A percentile compares a stretch with the other conserved stretches of the same genome.
These are phyloP conservation scores for Premnoplex brunnescens DNA, from an alignment of 2,797 vertebrate species.

Conservation along the genomic window DNA sequence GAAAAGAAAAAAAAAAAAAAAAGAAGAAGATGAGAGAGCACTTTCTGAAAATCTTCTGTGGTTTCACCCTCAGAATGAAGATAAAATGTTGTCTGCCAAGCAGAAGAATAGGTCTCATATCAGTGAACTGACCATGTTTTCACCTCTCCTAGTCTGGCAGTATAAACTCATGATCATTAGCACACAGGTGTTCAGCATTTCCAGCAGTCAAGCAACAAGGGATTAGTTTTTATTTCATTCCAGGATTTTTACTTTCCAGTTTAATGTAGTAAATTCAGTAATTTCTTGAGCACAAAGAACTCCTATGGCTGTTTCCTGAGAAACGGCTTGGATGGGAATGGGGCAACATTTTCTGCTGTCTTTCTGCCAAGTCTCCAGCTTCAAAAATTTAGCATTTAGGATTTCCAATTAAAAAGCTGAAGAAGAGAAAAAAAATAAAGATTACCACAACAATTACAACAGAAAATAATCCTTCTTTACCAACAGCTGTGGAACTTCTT, in stretches of 20 bases:
- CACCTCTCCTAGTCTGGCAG: not conserved
- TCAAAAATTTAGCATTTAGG: conserved; percentile 66
- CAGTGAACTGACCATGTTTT: not conserved
- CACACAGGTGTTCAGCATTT: not conserved
- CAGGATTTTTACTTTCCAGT: not conserved
- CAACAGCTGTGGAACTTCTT: conserved; percentile 14
- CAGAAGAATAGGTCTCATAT: not conserved
- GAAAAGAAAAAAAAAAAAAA: not conserved
- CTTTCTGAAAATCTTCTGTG: not conserved
- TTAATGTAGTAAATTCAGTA: not conserved
- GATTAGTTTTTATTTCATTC: not conserved
- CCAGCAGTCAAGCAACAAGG: not conserved
- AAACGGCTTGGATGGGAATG: conserved; percentile 34
- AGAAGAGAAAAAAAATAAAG: conserved; percentile 49
- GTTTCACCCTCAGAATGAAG: not conserved
- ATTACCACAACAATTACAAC: conserved; percentile 5
- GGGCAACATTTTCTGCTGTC: conserved; percentile 45
- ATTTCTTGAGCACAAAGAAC: conserved; percentile 38
- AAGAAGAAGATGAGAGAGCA: not conserved
- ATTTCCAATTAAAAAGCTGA: conserved; percentile 61
- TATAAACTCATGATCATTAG: not conserved
- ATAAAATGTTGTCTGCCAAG: not conserved
- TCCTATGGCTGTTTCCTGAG: conserved; percentile 12
- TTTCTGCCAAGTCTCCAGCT: conserved; percentile 53
- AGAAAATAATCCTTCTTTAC: conserved; percentile 6